Evolutionary conservation across 1,140 invertebrate genomes (phyloP).

Genomic region (Trichonephila clavipes): DNA sequence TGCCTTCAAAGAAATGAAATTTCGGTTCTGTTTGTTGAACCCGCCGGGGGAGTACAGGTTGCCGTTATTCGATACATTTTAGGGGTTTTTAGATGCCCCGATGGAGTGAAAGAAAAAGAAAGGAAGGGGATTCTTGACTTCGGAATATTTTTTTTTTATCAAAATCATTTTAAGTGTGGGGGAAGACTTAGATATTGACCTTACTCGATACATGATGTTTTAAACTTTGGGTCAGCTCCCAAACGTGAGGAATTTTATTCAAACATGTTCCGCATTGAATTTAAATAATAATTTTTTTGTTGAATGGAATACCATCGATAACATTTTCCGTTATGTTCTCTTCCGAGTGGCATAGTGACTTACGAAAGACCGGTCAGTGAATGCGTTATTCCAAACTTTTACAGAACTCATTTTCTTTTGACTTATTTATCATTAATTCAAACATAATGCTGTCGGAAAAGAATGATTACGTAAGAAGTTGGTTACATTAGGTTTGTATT

Average conservation of each 20-base stretch:
- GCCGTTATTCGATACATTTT: conserved; percentile 25
- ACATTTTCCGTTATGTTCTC: background rate
- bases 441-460: background rate
- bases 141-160: too few relatives aligned
- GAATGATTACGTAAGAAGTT: too few relatives aligned
- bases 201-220: conserved; percentile 3
- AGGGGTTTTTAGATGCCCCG: conserved; percentile 24
- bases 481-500: too few relatives aligned
- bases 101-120: background rate
- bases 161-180: conserved; percentile 1
- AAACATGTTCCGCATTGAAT: conserved; percentile 12
- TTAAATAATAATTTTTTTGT: conserved; percentile 1
- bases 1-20: conserved; percentile 37
- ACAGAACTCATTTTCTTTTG: background rate
- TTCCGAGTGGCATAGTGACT: background rate
- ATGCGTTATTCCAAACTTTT: too few relatives aligned
- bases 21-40: background rate
- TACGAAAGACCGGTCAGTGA: background rate
- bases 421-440: background rate
- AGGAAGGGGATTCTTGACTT: too few relatives aligned
- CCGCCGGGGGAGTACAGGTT: background rate
- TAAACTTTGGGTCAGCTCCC: conserved; percentile 8
- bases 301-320: background rate
- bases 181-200: background rate
- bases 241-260: background rate